Percentiles rank a stretch among this genome's conserved stretches.
Evolutionary conservation across 2,113 vertebrate genomes (phyloP).

Genomic region (Cheirogaleus medius): DNA sequence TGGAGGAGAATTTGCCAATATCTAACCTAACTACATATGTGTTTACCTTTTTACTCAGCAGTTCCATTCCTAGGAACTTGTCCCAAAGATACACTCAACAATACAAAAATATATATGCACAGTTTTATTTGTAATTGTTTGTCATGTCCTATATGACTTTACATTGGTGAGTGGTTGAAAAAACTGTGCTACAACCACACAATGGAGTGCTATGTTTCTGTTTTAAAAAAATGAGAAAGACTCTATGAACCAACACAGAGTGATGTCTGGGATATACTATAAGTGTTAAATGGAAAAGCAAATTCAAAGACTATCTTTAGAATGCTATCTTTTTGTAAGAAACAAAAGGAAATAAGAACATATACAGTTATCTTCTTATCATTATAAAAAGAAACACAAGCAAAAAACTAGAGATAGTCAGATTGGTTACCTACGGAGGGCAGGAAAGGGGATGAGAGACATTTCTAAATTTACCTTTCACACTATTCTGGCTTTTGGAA

Average conservation of each 20-base stretch:
- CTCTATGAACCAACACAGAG: neutral
- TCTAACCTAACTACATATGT: neutral
- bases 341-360: neutral
- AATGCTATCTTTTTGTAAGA: neutral
- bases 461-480: neutral
- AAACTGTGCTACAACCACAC: neutral
- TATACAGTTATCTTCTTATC: neutral
- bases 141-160: neutral
- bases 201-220: neutral
- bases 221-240: neutral
- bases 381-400: neutral
- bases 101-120: neutral
- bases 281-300: neutral
- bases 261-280: neutral
- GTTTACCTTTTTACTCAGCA: neutral
- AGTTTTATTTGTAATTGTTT: neutral
- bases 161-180: neutral
- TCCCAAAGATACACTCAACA: neutral
- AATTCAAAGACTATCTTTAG: neutral
- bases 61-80: neutral
- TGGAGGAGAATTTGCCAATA: neutral
- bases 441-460: too few species aligned
- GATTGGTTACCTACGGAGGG: neutral
- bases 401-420: neutral
- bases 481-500: neutral